Evolutionary conservation across 2,888 invertebrate genomes (phyloP).

Genomic region (Xylophagus ater): DNA sequence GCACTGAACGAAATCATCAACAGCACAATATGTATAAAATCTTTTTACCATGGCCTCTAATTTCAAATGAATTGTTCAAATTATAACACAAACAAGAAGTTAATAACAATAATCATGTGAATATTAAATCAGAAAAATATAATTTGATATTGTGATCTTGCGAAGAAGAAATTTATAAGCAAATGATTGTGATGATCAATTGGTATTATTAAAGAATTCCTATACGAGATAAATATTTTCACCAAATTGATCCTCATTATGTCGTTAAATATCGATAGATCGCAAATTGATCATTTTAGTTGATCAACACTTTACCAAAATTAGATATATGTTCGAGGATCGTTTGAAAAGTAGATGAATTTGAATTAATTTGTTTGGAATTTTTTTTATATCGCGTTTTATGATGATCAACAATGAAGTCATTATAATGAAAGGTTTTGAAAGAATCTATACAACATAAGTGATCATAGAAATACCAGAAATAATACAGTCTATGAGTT

Average conservation of each 20-base stretch:
- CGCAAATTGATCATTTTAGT: conserved; percentile 18
- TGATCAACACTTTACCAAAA: conserved; percentile 12
- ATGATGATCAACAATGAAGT: no score
- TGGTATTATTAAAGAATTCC: no score
- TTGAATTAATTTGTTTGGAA: no score
- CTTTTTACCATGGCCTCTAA: conserved; percentile 10
- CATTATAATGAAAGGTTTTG: no score
- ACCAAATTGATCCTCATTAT: conserved; percentile 18
- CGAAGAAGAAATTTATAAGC: background rate
- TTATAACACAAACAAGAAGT: conserved; percentile 24
- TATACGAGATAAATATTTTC: conserved; percentile 9
- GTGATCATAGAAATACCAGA: no score
- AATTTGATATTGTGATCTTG: conserved; percentile 3
- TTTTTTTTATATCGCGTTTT: no score
- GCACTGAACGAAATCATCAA: conserved; percentile 2
- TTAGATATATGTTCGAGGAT: no score
- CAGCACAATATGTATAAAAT: conserved; percentile 1
- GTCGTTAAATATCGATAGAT: conserved; percentile 17
- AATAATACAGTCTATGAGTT: no score
- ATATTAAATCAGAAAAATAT: conserved; percentile 13
- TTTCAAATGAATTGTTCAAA: conserved; percentile 25
- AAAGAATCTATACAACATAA: no score
- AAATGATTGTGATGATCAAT: background rate
- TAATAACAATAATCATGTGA: conserved; percentile 22
- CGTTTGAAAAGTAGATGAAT: no score